Evolutionary conservation across 2,797 vertebrate genomes (phyloP).

Genomic region (Rachycentron canadum): DNA sequence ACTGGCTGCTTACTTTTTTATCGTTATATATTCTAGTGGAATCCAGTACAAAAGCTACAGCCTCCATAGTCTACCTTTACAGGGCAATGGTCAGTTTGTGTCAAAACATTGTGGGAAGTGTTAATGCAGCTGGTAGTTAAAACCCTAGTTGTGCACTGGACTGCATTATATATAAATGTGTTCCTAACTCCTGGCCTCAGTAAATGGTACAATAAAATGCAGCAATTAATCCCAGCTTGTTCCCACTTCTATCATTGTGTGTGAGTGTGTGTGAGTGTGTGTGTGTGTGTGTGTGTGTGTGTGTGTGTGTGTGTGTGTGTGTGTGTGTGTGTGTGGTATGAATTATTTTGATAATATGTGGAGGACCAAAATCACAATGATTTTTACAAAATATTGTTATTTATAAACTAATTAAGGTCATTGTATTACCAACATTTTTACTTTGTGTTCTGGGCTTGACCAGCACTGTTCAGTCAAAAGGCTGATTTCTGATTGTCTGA

Average conservation of each 20-base stretch:
- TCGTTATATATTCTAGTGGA: background rate
- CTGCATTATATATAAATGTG: background rate
- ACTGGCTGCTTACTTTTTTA: background rate
- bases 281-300: conserved; percentile 3
- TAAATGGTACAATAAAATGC: conserved; percentile 1
- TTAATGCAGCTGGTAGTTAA: background rate
- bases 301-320: conserved; percentile 1
- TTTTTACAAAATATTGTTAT: background rate
- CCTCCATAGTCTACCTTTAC: background rate
- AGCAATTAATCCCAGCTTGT: background rate
- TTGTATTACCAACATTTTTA: background rate
- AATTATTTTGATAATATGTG: background rate
- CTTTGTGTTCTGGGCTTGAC: background rate
- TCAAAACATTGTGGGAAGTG: background rate
- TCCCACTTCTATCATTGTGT: background rate
- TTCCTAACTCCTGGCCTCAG: background rate
- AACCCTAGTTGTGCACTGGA: background rate
- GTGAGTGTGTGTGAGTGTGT: conserved; percentile 5
- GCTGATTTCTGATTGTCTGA: too few relatives aligned
- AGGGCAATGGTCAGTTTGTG: background rate
- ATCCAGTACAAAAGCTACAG: background rate
- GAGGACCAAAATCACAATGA: background rate
- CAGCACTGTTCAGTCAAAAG: background rate
- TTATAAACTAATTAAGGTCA: background rate
- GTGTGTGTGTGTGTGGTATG: background rate